Evolutionary conservation across 2,113 vertebrate species (phyloP), one percentile per base, ranked within the genome.

Genomic region (Jacana jacana): DNA sequence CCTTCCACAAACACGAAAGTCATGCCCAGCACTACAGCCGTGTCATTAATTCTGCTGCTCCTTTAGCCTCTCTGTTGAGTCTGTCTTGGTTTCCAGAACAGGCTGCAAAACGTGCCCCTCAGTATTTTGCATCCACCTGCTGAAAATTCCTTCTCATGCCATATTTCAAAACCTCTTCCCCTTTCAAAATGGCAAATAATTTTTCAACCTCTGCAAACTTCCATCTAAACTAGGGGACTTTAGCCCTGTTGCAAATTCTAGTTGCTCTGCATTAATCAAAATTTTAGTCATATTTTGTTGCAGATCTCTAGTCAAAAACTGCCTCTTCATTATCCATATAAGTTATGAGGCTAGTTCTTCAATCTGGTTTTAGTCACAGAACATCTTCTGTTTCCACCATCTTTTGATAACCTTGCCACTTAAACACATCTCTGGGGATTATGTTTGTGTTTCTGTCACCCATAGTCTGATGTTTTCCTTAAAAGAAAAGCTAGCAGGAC

Each of bases 61-160:
- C 22, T 75, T 64, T 55, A 76, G 12, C 25, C 9, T 82, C 28
- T 46, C 10, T 51, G 4, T 49, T 39, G 44, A 13, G 30, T 6
- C 7, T 80, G 12, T 54, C 52, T 80, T 37, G 37, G 13, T 8
- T 86, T 60, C 37, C 11, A 52, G 0, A 0, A 0, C 7, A 33
- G 8, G 19, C 16, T 65, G 8, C 37, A 31, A 58, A 7, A 1
- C 1, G 1, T 40, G 37, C 5, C 17, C 13, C 5, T 73, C 65
- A 77, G 14, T 13, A 22, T 17, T 77, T 40, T 61, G 20, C 24
- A 61, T 7, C 6, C 22, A 58, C 19, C 7, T 31, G 25, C 30
- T 73, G 35, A 79, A 48, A 48, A 19, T 7, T 70, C 4, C 23
- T 84, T 82, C 79, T 78, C 11, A 35, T 60, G 48, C 1, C 8